Evolutionary conservation across 2,113 vertebrate species (phyloP), one percentile per base, ranked within the genome.

Genomic region (Apaloderma vittatum): DNA sequence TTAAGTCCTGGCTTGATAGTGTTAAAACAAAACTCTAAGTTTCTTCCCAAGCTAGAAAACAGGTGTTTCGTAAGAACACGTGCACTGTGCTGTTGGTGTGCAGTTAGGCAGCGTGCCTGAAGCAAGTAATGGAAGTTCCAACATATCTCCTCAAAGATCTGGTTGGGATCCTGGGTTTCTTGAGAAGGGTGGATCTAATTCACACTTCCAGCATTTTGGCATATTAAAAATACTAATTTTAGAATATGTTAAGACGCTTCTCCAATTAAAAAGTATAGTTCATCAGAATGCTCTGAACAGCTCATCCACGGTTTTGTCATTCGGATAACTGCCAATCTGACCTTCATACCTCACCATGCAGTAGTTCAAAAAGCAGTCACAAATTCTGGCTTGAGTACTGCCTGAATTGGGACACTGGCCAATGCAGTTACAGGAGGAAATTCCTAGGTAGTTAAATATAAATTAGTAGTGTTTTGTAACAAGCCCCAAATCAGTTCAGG

Each of bases 371-470:
- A 89, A 91, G 49, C 37, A 81, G 76, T 75, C 87, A 91, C 73
- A 86, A 61, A 85, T 14, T 86, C 62, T 76, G 58, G 73, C 77
- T 21, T 29, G n/a, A 80, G 36, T 72, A 21, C 71, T 82, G 87
- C 84, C 81, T 94, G 30, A 58, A 43, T 3, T 91, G 65, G 61
- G 62, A 72, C 66, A 32, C 49, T 43, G 92, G 74, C 91, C 94
- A 94, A 14, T 43, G 36, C 58, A 75, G 88, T 76, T 87, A 71
- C 59, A 94, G n/a, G 36, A 93, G 68, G 86, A 97, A 94, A 92
- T 87, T 96, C 85, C 80, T 89, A 51, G 40, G 65, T 93, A 84
- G 96, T 94, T 96, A 92, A 94, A 94, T 78, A 95, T 95, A 97
- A 97, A 93, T 95, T 45, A 91, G 32, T 46, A 32, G 16, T 86